Evolutionary conservation across 1,140 invertebrate genomes (phyloP).

Genomic region (Colletes latitarsis): DNA sequence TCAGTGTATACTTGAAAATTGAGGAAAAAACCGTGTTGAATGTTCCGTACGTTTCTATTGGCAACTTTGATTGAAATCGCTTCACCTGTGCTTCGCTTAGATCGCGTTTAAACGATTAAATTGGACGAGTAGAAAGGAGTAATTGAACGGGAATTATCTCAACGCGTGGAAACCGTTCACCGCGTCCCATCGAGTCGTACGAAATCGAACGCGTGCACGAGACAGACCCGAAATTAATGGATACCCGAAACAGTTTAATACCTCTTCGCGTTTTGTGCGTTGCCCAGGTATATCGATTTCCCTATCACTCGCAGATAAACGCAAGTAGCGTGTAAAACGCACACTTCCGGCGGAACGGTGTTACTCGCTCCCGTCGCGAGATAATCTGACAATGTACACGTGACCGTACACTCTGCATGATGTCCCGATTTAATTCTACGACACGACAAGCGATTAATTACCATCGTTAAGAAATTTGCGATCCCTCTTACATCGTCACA

Average conservation of each 20-base stretch:
- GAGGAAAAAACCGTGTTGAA: not conserved
- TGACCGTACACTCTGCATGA: not conserved
- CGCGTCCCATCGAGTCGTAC: not conserved
- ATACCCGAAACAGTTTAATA: constrained; percentile 53
- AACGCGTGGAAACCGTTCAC: not conserved
- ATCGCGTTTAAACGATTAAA: not conserved
- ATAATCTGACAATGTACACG: constrained; percentile 1
- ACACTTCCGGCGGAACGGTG: not conserved
- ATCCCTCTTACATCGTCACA: no score
- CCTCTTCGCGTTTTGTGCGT: constrained; percentile 56
- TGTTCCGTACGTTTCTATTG: not conserved
- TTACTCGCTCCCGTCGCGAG: not conserved
- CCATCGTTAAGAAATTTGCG: no score
- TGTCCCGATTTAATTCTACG: constrained; percentile 9
- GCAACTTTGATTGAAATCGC: constrained; percentile 29
- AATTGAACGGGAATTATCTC: constrained; percentile 28
- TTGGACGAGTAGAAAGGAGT: not conserved
- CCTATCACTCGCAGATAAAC: constrained; percentile 36
- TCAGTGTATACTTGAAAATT: not conserved
- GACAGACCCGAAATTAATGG: constrained; percentile 66
- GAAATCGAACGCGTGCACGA: constrained; percentile 44
- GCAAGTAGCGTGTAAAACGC: constrained; percentile 27
- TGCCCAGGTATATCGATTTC: constrained; percentile 6
- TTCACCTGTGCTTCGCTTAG: not conserved
- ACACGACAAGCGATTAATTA: not conserved